Conservation (phyloP, 2,888 invertebrate genomes). For the Hirtodrosophila confusa region DNA sequence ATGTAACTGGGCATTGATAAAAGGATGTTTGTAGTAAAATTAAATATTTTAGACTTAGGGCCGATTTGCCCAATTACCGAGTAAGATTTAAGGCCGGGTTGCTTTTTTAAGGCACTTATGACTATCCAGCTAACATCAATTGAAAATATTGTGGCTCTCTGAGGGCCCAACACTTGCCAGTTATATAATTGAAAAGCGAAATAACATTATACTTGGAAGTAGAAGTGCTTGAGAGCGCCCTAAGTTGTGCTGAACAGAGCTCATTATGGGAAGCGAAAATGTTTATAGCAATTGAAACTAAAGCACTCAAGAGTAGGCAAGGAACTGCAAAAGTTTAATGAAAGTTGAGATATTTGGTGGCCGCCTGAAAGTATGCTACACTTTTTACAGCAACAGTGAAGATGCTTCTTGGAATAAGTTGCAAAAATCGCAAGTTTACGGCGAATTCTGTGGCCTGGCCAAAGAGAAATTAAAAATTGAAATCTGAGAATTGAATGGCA, state of each 20-base stretch:
- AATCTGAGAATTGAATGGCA: too few relatives aligned
- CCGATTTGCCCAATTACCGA: too few relatives aligned
- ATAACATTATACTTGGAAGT: conserved; percentile 4
- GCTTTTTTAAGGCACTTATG: too few relatives aligned
- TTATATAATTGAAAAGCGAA: background rate
- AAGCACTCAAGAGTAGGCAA: conserved; percentile 16
- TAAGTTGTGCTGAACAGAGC: conserved; percentile 8
- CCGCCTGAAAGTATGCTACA: conserved; percentile 27
- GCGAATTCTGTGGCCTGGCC: conserved; percentile 1
- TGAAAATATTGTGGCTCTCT: background rate
- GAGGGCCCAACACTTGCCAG: background rate
- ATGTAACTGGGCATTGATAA: too few relatives aligned
- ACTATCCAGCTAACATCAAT: too few relatives aligned
- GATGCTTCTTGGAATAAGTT: conserved; percentile 14
- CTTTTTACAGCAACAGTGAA: background rate
- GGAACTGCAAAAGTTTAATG: conserved; percentile 7
- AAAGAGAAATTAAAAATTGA: too few relatives aligned
- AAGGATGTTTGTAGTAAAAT: too few relatives aligned
- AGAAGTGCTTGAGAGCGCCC: conserved; percentile 8
- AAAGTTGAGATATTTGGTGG: conserved; percentile 2
- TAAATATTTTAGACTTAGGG: too few relatives aligned
- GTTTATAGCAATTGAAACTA: conserved; percentile 18
- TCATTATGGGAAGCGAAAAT: conserved; percentile 19
- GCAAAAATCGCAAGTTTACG: conserved; percentile 14
- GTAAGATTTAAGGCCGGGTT: too few relatives aligned